Evolutionary conservation across 1,140 invertebrate species (phyloP), one percentile per base, ranked within the genome.

Genomic region (Mamestra configurata): DNA sequence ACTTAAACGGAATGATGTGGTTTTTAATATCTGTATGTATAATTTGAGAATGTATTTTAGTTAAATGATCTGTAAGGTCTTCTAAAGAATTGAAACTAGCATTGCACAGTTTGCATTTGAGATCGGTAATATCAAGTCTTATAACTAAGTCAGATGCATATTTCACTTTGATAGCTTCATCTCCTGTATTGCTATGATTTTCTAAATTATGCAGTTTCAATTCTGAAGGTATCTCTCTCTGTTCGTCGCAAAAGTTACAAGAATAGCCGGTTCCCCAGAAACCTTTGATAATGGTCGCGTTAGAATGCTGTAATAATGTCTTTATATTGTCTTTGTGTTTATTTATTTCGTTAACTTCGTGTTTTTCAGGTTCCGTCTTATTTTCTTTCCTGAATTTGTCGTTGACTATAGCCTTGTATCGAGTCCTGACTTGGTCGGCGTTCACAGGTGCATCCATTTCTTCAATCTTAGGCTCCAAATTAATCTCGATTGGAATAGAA

Each of bases 1-100:
- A 89, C 27, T 82, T 89, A 66, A 88, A 90, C 0, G 88, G 86
- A 10, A 91, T 61, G 8, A 89, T 82, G 11, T 85, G 77, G 55
- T 88, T 86, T 31, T 87, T 82, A 7, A 86, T 72, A 49, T 89
- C 83, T 4, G 61, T 81, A 68, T 87, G 70, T 15, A 89, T 79
- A 0, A 51, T 49, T 68, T 82, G 81, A 0, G 55, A 37, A 49
- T 86, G 84, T 13, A 31, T 49, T n/a, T 66, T 22, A 6, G 22
- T 79, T 35, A 85, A 24, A 79, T 89, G 89, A 2, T 79, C 70
- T n/a, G 82, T 55, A 3, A 87, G 55, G 0, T 31, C 18, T 46
- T 88, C 81, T 5, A 90, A 40, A 10, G 66, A 68, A 5, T 72
- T 49, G 5, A 83, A 37, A n/a, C 37, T 70, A 4, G 40, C 8